These are phyloP conservation scores for Andrena praecox DNA, from an alignment of 2,888 invertebrate genomes.

Conservation along the genomic window DNA sequence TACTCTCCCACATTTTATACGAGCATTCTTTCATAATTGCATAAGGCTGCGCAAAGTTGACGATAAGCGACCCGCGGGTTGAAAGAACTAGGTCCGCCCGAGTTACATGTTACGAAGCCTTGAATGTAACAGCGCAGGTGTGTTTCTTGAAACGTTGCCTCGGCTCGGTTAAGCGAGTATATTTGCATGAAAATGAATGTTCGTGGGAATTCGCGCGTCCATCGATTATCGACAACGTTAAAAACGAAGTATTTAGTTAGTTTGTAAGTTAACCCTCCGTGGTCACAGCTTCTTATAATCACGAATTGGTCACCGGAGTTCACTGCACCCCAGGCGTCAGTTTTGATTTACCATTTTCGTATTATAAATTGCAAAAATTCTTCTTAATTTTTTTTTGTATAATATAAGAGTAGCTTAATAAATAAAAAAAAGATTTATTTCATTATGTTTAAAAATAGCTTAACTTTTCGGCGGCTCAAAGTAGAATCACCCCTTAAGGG, in stretches of 20 bases:
- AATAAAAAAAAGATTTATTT: no score
- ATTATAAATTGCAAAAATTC: no score
- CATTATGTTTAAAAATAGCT: no score
- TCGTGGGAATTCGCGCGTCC: background rate
- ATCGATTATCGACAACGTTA: slow-evolving; percentile 3
- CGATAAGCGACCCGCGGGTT: background rate
- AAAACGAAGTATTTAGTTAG: background rate
- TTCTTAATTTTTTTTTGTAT: no score
- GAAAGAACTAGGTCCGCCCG: slow-evolving; percentile 16
- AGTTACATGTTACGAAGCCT: slow-evolving; percentile 17
- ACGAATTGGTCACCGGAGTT: no score
- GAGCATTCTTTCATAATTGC: slow-evolving; percentile 10
- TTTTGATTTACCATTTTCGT: no score
- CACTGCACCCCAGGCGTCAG: no score
- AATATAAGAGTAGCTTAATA: no score
- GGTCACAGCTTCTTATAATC: no score
- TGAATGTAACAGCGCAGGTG: slow-evolving; percentile 36
- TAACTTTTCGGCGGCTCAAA: no score
- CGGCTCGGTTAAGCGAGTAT: background rate
- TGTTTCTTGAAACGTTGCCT: slow-evolving; percentile 11
- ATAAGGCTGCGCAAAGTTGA: background rate
- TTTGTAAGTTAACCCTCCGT: background rate
- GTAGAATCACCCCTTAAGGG: no score
- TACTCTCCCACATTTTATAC: slow-evolving; percentile 25
- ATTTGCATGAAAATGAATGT: slow-evolving; percentile 5